These are phyloP conservation scores for Drosophila nigricruria DNA, from an alignment of 2,888 invertebrate genomes.

Conservation along the genomic window DNA sequence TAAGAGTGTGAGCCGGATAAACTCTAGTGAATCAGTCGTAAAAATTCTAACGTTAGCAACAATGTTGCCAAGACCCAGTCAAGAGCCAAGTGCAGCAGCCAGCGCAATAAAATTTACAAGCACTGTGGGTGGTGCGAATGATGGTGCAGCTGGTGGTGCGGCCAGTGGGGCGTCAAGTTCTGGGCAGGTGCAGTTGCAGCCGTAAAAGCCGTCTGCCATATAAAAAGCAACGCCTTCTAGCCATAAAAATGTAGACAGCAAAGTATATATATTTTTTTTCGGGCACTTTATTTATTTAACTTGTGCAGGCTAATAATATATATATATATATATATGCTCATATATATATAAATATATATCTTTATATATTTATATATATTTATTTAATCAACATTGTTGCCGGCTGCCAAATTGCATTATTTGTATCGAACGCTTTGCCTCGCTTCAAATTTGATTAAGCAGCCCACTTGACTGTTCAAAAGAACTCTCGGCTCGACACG, in stretches of 20 bases:
- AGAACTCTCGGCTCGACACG: constrained; percentile 41
- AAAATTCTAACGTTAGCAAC: constrained; percentile 50
- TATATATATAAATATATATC: background rate
- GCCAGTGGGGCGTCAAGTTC: background rate
- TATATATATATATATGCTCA: constrained; percentile 4
- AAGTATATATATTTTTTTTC: constrained; percentile 11
- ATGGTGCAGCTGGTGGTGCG: constrained; percentile 8
- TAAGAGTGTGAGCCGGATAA: constrained; percentile 22
- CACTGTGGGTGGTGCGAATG: constrained; percentile 30
- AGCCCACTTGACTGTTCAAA: constrained; percentile 19
- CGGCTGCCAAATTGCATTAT: constrained; percentile 71
- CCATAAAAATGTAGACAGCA: constrained; percentile 58
- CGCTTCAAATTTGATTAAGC: constrained; percentile 56
- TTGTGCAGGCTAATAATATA: constrained; percentile 30
- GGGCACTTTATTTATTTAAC: constrained; percentile 63
- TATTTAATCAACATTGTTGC: constrained; percentile 59
- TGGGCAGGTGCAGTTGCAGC: constrained; percentile 35
- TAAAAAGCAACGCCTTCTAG: constrained; percentile 56
- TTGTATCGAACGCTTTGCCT: constrained; percentile 52
- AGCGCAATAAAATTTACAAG: constrained; percentile 55
- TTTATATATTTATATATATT: constrained; percentile 13
- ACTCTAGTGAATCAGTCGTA: constrained; percentile 44
- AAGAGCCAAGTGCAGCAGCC: constrained; percentile 18
- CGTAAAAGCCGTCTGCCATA: constrained; percentile 57
- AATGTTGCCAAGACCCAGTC: constrained; percentile 45